phyloP scores from a whole-genome alignment of 2,888 invertebrate species.

The Synanthedon vespiformis region DNA sequence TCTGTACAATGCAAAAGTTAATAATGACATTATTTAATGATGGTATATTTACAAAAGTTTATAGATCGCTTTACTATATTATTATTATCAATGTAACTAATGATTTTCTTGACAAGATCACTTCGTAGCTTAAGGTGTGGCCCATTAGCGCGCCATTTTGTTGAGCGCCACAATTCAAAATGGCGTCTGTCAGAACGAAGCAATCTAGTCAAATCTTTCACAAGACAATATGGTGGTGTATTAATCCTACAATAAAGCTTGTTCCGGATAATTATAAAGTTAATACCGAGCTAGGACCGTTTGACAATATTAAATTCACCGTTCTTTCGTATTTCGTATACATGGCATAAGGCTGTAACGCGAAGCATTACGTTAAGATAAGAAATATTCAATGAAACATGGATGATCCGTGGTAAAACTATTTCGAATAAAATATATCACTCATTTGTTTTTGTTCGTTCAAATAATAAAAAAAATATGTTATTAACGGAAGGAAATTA shows the following conservation, averaged over 20 bases:
- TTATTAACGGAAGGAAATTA: no score
- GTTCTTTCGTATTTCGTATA: conserved; percentile 76
- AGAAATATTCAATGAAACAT: conserved; percentile 3
- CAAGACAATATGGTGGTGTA: conserved; percentile 32
- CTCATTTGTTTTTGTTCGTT: no score
- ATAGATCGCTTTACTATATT: conserved; percentile 34
- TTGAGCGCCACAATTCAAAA: neutral
- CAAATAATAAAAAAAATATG: no score
- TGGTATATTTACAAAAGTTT: conserved; percentile 62
- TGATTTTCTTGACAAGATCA: neutral
- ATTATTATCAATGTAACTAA: conserved; percentile 15
- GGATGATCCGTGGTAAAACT: neutral
- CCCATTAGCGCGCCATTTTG: conserved; percentile 8
- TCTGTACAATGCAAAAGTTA: conserved; percentile 7
- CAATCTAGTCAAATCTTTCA: conserved; percentile 6
- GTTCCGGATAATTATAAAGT: conserved; percentile 47
- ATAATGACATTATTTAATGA: conserved; percentile 16
- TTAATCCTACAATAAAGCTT: conserved; percentile 63
- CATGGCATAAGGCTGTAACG: conserved; percentile 77
- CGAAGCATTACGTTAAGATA: conserved; percentile 53
- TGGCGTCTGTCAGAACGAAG: neutral
- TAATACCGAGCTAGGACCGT: conserved; percentile 46
- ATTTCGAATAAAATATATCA: neutral
- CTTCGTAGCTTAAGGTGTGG: neutral
- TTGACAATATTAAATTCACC: conserved; percentile 44